Base-by-base conservation (phyloP, 2,113 vertebrate species). In the Phyllopteryx taeniolatus region DNA sequence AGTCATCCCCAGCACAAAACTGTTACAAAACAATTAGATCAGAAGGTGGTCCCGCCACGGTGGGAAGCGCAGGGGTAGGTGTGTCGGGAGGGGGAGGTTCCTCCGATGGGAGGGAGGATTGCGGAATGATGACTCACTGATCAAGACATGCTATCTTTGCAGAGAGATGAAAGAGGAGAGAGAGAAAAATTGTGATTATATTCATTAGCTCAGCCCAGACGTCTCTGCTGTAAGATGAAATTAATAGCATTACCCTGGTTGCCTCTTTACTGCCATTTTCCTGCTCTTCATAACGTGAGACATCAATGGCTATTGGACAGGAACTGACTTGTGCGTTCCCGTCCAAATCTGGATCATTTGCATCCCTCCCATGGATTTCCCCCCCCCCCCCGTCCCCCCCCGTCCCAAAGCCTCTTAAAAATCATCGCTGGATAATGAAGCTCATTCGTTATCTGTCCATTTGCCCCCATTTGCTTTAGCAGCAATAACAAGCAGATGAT, bases 1-100 rank as follows among this genome's bases (percentile, higher is more conserved):
- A 92, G 75, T 92, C 91, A 91, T 87, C 76, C 67, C 35, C 22
- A 72, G 82, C 62, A 81, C 87, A 86, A 86, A 77, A 84, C 85
- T 83, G 87, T 92, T 91, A 84, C 76, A 78, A 84, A 89, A 91
- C 84, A 89, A 90, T 89, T 89, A 86, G 83, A 89, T 89, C 73
- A 86, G 79, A 90, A 83, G 83, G 67, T 79, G 75, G 59, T 61
- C 72, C 67, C 61, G 71, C 87, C 86, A 86, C 27, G 57, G 78
- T 78, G 83, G 78, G 79, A 84, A 80, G 83, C 33, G 59, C 74
- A 79, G 76, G 72, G 74, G 63, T 68, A 66, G 66, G 70, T 27
- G 22, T 27, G 22, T 2, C n/a, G 22, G 19, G 42, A 46, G 80
- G 79, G 62, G 4, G 62, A 33, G 47, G 71, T 73, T 80, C 72